A percentile compares a stretch with the other conserved stretches of the same genome.
Conservation (phyloP, 1,140 invertebrate species). For the Wasmannia auropunctata region DNA sequence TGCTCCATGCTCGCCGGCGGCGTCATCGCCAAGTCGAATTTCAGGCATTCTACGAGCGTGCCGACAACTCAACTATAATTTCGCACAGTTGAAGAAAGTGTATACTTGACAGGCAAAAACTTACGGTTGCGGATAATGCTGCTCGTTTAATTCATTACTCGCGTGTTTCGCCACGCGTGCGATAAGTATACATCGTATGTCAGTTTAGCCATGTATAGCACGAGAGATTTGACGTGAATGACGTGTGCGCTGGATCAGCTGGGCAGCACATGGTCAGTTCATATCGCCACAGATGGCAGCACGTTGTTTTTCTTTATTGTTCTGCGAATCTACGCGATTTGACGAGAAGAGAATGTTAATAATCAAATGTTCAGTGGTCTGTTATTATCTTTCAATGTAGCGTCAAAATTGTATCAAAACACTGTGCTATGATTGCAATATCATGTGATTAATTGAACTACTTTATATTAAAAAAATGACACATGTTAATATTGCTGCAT, state of each 20-base stretch:
- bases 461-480: background rate
- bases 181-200: background rate
- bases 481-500: background rate
- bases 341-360: background rate
- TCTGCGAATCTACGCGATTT: background rate
- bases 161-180: background rate
- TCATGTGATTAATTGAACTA: background rate
- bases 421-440: background rate
- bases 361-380: background rate
- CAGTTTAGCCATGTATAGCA: background rate
- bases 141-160: background rate
- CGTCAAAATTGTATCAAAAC: background rate
- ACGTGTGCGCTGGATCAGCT: too few relatives aligned
- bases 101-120: constrained; percentile 5
- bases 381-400: background rate
- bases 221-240: background rate
- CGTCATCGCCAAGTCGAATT: constrained; percentile 33
- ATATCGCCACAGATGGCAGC: constrained; percentile 4
- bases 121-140: constrained; percentile 21
- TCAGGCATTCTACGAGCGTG: constrained; percentile 23
- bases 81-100: background rate
- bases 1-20: constrained; percentile 62
- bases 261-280: background rate
- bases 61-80: constrained; percentile 22
- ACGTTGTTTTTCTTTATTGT: background rate